phyloP scores from a whole-genome alignment of 2,888 invertebrate genomes.

The Pseudoips prasinana region DNA sequence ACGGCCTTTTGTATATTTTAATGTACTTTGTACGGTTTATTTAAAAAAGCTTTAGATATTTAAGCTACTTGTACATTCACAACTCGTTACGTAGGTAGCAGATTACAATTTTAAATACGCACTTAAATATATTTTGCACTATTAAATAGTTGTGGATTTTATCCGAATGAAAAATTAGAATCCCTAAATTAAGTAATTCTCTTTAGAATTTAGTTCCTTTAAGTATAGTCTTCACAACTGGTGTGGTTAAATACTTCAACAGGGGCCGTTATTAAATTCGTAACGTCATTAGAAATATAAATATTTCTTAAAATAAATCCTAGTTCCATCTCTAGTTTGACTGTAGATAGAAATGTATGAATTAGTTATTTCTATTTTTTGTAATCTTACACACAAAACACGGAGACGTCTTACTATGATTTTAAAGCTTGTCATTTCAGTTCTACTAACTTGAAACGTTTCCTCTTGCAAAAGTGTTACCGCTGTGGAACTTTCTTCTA shows the following conservation, averaged over 20 bases:
- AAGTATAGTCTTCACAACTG: no score
- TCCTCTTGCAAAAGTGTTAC: no score
- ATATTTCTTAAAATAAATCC: conserved; percentile 20
- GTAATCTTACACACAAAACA: conserved; percentile 30
- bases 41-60: conserved; percentile 23
- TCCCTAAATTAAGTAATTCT: conserved; percentile 10
- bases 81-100: conserved; percentile 27
- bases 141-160: conserved; percentile 30
- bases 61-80: conserved; percentile 30
- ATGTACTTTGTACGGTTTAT: conserved; percentile 25
- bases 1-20: no score
- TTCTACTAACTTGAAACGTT: conserved; percentile 17
- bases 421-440: conserved; percentile 44
- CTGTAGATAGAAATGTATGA: conserved; percentile 46
- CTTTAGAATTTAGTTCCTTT: conserved; percentile 20
- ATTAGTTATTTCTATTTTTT: conserved; percentile 11
- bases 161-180: conserved; percentile 27
- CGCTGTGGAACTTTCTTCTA: no score
- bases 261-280: conserved; percentile 42
- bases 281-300: conserved; percentile 28
- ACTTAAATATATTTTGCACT: conserved; percentile 18
- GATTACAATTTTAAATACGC: conserved; percentile 24
- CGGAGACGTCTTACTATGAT: conserved; percentile 34
- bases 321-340: conserved; percentile 55
- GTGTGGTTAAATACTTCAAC: conserved; percentile 9